Evolutionary conservation across 2,888 invertebrate genomes (phyloP), one percentile per base, ranked within the genome.

Genomic region (Encarsia formosa): DNA sequence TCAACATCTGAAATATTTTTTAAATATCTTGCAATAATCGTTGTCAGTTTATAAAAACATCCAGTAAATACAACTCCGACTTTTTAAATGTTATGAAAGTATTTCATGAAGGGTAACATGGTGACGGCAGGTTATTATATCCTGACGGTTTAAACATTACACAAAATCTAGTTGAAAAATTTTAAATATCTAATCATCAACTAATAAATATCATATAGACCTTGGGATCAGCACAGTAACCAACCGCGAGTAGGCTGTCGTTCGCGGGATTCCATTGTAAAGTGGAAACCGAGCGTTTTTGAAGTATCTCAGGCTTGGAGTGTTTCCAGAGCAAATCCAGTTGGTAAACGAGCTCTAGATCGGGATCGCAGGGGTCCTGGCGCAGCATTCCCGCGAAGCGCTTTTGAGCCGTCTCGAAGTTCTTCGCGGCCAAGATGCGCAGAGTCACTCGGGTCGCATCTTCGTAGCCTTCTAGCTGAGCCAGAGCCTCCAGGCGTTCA

Each of bases 231-330:
- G 65, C 53, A 0, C 88, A 89, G 65, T 91, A 88, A 11, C 81
- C 86, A 0, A 86, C 86, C 0, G 88, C 90, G 32, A 91, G 66
- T 6, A 92, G 79, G 61, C 87, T 85, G 9, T 78, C 73, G 63
- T 87, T 86, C n/a, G 69, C 72, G 1, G 81, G 80, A 67, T 86
- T 88, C 77, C 85, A 87, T 44, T 81, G 76, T 55, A 88, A 76
- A 13, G 79, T 75, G 1, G 80, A 79, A 0, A 88, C 84, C 0
- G 85, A 80, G 58, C 77, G 76, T 8, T 74, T 77, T 13, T 64
- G 64, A 0, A 81, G 80, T 0, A 78, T 73, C 4, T 75, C 73
- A 41, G 79, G 78, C 56, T 75, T 76, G 1, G 52, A 29, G 45
- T 85, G 81, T 0, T 78, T 80, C 89, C 90, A 91, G 3, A 91